Evolutionary conservation across 2,888 invertebrate species (phyloP), one percentile per base, ranked within the genome.

Genomic region (Nemapogon koenigi): DNA sequence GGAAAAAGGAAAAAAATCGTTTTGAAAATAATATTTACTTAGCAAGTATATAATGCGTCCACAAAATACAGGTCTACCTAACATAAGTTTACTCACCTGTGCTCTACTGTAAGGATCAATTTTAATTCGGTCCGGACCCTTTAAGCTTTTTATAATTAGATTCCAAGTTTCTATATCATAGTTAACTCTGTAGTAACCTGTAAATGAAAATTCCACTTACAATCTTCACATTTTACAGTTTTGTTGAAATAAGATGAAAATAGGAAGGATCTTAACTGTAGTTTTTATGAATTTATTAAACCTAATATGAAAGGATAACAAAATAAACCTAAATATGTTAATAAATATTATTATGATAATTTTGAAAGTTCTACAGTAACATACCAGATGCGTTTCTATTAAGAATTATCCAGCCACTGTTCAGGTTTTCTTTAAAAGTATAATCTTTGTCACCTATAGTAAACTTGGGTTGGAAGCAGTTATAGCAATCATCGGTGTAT

Each of bases 121-220:
- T 3, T 51, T 31, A n/a, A 25, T 31, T 8, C 41, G 40, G 27
- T 73, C 68, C 2, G 67, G 46, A 13, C 55, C 59, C 18, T 61
- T 68, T 22, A 85, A 56, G 7, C 71, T 68, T 2, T 63, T 51
- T 0, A 81, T 80, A 14, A 85, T 79, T 1, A 73, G 52, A 8
- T 52, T 51, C 85, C 85, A 85, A 7, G 80, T 79, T 1, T 53
- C 48, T 0, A 45, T 30, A 16, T 85, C 82, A 41, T 85, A 85
- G 48, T 84, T 85, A 0, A 84, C 84, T 27, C 84, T 65, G 45
- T 83, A 84, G 46, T 76, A 84, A 4, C 83, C 84, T 84, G 57
- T 16, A 64, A n/a, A n/a, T n/a, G n/a, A n/a, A n/a, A n/a, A n/a
- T n/a, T n/a, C n/a, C n/a, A n/a, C n/a, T n/a, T n/a, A n/a, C n/a